These are phyloP conservation scores for Lutjanus erythropterus DNA, from an alignment of 2,113 vertebrate species.

Conservation along the genomic window DNA sequence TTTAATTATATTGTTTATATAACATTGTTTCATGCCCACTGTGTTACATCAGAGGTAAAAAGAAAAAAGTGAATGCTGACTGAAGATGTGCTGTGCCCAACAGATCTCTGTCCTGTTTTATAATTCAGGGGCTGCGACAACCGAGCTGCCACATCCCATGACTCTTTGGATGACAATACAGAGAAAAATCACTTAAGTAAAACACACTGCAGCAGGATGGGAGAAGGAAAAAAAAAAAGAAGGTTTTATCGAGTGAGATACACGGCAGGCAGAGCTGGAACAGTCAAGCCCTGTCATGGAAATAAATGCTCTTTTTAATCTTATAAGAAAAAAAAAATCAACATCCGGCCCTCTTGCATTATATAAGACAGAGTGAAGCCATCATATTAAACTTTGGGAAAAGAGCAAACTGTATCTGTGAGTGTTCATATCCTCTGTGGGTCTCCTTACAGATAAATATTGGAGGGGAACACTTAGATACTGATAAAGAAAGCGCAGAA, in stretches of 20 bases:
- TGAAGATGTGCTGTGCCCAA: constrained; percentile 29
- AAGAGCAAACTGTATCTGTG: neutral
- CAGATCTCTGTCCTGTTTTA: constrained; percentile 55
- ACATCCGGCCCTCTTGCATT: constrained; percentile 30
- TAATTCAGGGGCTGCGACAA: constrained; percentile 59
- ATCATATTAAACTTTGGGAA: constrained; percentile 30
- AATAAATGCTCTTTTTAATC: constrained; percentile 49
- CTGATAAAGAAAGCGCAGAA: constrained; percentile 1
- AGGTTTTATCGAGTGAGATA: constrained; percentile 36
- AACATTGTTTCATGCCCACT: too few species aligned
- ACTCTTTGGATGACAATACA: constrained; percentile 52
- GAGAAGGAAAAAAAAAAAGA: constrained; percentile 5
- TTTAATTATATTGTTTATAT: neutral
- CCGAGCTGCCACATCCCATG: constrained; percentile 53
- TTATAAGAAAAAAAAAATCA: constrained; percentile 17
- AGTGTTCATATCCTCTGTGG: constrained; percentile 12
- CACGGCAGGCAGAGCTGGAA: constrained; percentile 17
- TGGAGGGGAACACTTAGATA: neutral
- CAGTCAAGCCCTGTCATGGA: constrained; percentile 39
- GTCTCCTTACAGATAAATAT: constrained; percentile 18
- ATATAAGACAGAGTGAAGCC: constrained; percentile 33
- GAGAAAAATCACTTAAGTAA: constrained; percentile 63
- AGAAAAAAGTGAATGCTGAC: constrained; percentile 10
- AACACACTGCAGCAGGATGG: constrained; percentile 31
- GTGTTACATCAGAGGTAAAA: constrained; percentile 10